These are phyloP conservation scores for Dryocosmus kuriphilus DNA, from an alignment of 2,888 invertebrate genomes.

Conservation along the genomic window DNA sequence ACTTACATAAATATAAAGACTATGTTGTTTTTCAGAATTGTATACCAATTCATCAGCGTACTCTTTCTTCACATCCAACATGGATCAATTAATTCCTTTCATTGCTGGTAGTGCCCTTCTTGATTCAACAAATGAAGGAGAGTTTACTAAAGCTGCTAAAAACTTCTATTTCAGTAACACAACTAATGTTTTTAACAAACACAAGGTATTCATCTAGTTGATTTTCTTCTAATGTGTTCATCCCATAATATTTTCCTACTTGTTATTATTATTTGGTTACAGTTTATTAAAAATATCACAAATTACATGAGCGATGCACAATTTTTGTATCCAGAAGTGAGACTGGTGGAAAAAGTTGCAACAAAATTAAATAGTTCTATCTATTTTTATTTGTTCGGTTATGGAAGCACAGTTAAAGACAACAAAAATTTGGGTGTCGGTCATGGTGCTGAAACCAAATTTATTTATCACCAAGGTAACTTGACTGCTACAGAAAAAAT, in stretches of 20 bases:
- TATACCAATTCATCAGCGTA: background rate
- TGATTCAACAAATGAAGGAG: background rate
- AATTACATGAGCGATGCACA: background rate
- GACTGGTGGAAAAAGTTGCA: background rate
- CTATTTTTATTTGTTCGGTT: constrained; percentile 59
- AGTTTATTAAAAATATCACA: background rate
- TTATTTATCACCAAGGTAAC: background rate
- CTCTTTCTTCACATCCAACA: background rate
- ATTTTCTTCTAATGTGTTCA: background rate
- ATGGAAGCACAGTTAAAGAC: background rate
- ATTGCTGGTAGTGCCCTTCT: background rate
- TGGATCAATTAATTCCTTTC: background rate
- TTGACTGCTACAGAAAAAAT: background rate
- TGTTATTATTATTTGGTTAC: background rate
- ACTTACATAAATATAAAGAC: no score
- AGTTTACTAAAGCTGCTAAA: background rate
- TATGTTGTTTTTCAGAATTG: background rate
- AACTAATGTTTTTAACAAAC: background rate
- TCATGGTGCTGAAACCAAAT: constrained; percentile 42
- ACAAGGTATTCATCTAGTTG: background rate
- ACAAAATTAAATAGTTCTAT: constrained; percentile 40
- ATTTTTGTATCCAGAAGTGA: constrained; percentile 48
- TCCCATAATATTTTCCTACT: background rate
- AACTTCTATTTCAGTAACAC: background rate
- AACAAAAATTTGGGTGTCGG: constrained; percentile 43